Evolutionary conservation across 1,140 invertebrate genomes (phyloP).

Genomic region (Himalopsyche phryganea): DNA sequence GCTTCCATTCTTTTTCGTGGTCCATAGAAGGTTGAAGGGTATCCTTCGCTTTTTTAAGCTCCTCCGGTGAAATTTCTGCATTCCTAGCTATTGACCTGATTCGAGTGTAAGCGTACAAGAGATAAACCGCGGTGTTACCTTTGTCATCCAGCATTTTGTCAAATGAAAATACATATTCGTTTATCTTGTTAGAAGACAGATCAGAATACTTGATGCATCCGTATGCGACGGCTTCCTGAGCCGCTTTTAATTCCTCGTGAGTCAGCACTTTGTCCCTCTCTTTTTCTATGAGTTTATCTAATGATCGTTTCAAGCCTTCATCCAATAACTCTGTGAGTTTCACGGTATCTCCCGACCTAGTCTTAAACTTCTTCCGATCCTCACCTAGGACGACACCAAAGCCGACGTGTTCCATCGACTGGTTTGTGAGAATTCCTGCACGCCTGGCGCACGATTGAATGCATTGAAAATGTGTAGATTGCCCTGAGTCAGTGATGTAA

Average conservation of each 20-base stretch:
- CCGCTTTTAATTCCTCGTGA: constrained; percentile 75
- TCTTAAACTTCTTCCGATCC: constrained; percentile 99
- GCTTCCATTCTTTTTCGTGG: constrained; percentile 93
- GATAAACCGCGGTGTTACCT: constrained; percentile 98
- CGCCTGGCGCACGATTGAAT: constrained; percentile 69
- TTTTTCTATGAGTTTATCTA: constrained; percentile 88
- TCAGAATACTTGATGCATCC: constrained; percentile 99
- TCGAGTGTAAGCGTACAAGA: constrained; percentile 92
- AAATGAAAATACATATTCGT: constrained; percentile 98
- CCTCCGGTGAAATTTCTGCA: constrained; percentile 57
- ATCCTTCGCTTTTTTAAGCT: constrained; percentile 54
- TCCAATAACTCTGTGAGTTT: constrained; percentile 87
- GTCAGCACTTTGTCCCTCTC: constrained; percentile 84
- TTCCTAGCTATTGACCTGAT: constrained; percentile 89
- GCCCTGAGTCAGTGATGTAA: constrained; percentile 94
- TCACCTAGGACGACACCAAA: constrained; percentile 98
- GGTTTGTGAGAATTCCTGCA: constrained; percentile 64
- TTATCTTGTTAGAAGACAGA: constrained; percentile 86
- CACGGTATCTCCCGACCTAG: constrained; percentile 94
- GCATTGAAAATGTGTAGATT: constrained; percentile 82
- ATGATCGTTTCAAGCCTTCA: constrained; percentile 84
- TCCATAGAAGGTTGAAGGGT: constrained; percentile 65
- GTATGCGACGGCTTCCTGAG: constrained; percentile 91
- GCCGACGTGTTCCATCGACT: constrained; percentile 83
- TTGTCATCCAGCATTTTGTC: constrained; percentile 99